phyloP scores from a whole-genome alignment of 1,140 invertebrate species.

The Rhagoletis pomonella region DNA sequence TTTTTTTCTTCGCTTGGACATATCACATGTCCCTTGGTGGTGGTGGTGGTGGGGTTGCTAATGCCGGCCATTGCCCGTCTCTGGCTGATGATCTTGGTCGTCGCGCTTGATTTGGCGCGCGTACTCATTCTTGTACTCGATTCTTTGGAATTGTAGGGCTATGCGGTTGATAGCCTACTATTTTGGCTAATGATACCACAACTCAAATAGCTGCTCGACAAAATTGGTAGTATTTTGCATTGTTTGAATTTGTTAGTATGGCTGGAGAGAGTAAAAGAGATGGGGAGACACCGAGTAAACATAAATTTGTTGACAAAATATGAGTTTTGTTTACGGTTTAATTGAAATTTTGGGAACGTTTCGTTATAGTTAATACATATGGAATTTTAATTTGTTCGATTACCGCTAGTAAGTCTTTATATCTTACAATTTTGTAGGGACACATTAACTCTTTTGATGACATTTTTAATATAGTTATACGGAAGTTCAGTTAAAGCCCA shows the following conservation, averaged over 20 bases:
- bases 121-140: not conserved
- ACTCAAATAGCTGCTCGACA: not conserved
- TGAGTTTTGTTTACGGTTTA: no score
- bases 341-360: no score
- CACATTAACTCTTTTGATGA: no score
- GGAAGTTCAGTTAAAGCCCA: no score
- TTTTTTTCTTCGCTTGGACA: not conserved
- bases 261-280: not conserved
- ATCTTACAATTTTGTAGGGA: no score
- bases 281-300: no score
- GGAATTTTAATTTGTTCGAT: no score
- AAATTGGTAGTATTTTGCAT: not conserved
- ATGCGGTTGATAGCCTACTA: not conserved
- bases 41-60: not conserved
- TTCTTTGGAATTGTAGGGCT: not conserved
- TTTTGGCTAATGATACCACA: not conserved
- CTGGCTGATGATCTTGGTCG: not conserved
- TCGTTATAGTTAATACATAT: no score
- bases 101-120: not conserved
- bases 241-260: not conserved
- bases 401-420: no score
- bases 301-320: no score
- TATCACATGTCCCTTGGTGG: constrained; percentile 1
- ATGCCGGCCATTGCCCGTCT: not conserved
- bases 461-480: no score